Evolutionary conservation across 2,113 vertebrate species (phyloP).

Genomic region (Ammodytes dubius): DNA sequence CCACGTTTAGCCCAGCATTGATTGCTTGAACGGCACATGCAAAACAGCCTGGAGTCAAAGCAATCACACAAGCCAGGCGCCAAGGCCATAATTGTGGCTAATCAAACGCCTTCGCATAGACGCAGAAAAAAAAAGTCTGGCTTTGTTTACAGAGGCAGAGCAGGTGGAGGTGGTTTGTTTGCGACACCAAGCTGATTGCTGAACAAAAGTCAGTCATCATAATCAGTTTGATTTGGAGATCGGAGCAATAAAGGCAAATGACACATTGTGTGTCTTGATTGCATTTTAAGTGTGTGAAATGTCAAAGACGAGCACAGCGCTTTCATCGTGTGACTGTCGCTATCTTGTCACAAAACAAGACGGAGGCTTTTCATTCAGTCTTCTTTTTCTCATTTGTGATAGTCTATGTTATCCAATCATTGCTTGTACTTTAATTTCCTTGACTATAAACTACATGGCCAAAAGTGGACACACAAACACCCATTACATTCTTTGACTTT

Average conservation of each 20-base stretch:
- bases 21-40: conserved; percentile 49
- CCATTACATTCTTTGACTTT: no score
- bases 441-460: not conserved
- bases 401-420: not conserved
- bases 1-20: conserved; percentile 44
- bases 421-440: not conserved
- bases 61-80: conserved; percentile 52
- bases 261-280: conserved; percentile 18
- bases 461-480: not conserved
- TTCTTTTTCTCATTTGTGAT: conserved; percentile 6
- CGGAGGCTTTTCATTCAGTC: not conserved
- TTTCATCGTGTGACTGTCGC: not conserved
- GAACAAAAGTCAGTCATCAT: conserved; percentile 35
- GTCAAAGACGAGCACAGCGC: not conserved
- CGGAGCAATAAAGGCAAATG: conserved; percentile 14
- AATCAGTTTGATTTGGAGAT: conserved; percentile 54
- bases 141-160: conserved; percentile 50
- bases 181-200: conserved; percentile 12
- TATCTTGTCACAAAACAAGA: conserved; percentile 6
- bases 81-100: conserved; percentile 70
- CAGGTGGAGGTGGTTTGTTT: conserved; percentile 62
- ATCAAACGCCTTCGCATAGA: conserved; percentile 71
- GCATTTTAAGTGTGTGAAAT: conserved; percentile 25
- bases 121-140: conserved; percentile 14
- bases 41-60: conserved; percentile 64